phyloP scores from a whole-genome alignment of 2,888 invertebrate species.

The Drosophila borealis region DNA sequence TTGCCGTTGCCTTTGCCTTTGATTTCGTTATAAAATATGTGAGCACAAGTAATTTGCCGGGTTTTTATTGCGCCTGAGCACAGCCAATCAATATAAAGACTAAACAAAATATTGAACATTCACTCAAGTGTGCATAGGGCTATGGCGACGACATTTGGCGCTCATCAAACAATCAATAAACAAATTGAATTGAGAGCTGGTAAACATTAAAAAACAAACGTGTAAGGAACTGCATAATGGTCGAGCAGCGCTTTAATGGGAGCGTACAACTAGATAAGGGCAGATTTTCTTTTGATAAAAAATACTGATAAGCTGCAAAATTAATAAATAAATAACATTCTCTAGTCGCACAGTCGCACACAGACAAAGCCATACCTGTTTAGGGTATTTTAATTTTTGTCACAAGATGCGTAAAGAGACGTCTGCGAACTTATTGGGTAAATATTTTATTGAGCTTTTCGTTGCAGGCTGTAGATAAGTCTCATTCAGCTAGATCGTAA shows the following conservation, averaged over 20 bases:
- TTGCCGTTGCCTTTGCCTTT: constrained; percentile 31
- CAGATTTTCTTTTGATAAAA: neutral
- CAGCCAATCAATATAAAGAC: constrained; percentile 56
- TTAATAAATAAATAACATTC: too few species aligned
- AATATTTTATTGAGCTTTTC: too few species aligned
- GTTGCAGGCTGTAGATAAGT: too few species aligned
- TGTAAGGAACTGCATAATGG: constrained; percentile 13
- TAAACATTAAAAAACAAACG: constrained; percentile 6
- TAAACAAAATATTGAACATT: constrained; percentile 44
- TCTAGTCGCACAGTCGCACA: too few species aligned
- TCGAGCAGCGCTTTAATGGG: constrained; percentile 9
- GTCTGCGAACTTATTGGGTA: too few species aligned
- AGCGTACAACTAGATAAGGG: neutral
- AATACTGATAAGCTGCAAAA: neutral
- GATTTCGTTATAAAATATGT: constrained; percentile 41
- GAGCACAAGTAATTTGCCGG: constrained; percentile 26
- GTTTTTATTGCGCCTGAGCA: constrained; percentile 50
- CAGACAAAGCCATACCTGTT: too few species aligned
- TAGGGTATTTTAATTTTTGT: too few species aligned
- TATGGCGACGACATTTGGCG: constrained; percentile 27
- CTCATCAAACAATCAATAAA: too few species aligned
- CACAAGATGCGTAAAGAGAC: too few species aligned
- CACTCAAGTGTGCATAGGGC: constrained; percentile 28
- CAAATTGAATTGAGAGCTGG: constrained; percentile 42
- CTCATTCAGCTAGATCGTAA: too few species aligned